phyloP scores from a whole-genome alignment of 2,888 invertebrate genomes.

The Diarsia dahlii region DNA sequence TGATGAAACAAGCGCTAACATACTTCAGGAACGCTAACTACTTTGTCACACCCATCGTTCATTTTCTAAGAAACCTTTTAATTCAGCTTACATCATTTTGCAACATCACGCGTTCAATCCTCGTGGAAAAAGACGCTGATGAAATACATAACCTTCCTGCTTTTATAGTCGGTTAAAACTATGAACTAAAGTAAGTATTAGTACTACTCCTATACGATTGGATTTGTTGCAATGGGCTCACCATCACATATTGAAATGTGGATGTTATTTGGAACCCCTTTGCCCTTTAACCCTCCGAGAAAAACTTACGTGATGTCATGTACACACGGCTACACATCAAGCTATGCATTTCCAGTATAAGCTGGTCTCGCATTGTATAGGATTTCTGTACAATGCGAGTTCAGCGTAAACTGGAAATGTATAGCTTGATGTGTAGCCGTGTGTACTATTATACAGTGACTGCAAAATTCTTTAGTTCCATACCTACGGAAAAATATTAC shows the following conservation, averaged over 20 bases:
- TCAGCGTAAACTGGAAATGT: too few relatives aligned
- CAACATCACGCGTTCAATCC: not conserved
- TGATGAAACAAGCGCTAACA: conserved; percentile 49
- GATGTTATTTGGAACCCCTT: not conserved
- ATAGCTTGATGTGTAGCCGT: too few relatives aligned
- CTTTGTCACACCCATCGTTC: conserved; percentile 22
- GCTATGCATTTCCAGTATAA: too few relatives aligned
- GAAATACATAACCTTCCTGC: not conserved
- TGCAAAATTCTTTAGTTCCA: not conserved
- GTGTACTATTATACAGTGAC: not conserved
- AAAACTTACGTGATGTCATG: not conserved
- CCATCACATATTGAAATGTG: too few relatives aligned
- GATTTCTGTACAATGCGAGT: too few relatives aligned
- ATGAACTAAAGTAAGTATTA: not conserved
- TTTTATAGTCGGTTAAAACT: not conserved
- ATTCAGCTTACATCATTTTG: conserved; percentile 19
- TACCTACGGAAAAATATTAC: not conserved
- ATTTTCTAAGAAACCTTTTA: not conserved
- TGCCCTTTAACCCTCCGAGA: not conserved
- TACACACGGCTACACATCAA: too few relatives aligned
- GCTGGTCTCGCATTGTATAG: too few relatives aligned
- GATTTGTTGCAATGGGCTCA: not conserved
- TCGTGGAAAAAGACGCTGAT: not conserved
- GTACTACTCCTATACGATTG: not conserved
- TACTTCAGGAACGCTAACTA: conserved; percentile 40